Evolutionary conservation across 2,113 vertebrate genomes (phyloP).

Genomic region (Phaetusa simplex): DNA sequence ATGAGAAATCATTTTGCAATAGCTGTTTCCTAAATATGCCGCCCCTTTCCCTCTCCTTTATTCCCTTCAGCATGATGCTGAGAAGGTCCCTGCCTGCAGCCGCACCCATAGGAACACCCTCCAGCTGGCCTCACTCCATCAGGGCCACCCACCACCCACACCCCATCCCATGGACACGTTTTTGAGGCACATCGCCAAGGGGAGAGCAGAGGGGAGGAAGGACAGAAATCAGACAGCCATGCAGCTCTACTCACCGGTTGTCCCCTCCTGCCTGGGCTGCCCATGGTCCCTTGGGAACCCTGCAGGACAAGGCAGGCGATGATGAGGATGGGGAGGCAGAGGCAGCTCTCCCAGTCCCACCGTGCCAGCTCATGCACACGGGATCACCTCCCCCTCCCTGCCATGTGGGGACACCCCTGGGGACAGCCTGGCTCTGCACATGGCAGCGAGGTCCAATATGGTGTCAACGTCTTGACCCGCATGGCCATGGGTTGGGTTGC

Average conservation of each 20-base stretch:
- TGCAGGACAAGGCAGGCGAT: conserved; percentile 18
- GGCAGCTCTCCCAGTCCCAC: not conserved
- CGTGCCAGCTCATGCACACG: not conserved
- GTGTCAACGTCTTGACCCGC: not conserved
- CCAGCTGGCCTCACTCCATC: accelerated
- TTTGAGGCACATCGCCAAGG: not conserved
- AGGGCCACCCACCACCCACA: not conserved
- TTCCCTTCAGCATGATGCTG: not conserved
- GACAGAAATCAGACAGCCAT: not conserved
- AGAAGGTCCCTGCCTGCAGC: not conserved
- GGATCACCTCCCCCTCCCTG: not conserved
- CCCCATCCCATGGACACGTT: not conserved
- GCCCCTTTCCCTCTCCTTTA: not conserved
- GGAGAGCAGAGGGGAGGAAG: not conserved
- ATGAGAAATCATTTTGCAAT: not conserved
- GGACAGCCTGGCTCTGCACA: not conserved
- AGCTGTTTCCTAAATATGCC: too few relatives aligned
- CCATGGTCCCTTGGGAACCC: conserved; percentile 75
- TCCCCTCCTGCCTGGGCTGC: conserved; percentile 75
- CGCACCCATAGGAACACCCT: not conserved
- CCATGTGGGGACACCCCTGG: not conserved
- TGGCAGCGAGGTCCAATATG: not conserved
- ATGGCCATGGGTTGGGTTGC: accelerated
- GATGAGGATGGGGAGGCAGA: not conserved
- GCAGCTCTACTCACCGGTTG: conserved; percentile 65